phyloP scores from a whole-genome alignment of 1,140 invertebrate species.

The Zaprionus gabonicus region DNA sequence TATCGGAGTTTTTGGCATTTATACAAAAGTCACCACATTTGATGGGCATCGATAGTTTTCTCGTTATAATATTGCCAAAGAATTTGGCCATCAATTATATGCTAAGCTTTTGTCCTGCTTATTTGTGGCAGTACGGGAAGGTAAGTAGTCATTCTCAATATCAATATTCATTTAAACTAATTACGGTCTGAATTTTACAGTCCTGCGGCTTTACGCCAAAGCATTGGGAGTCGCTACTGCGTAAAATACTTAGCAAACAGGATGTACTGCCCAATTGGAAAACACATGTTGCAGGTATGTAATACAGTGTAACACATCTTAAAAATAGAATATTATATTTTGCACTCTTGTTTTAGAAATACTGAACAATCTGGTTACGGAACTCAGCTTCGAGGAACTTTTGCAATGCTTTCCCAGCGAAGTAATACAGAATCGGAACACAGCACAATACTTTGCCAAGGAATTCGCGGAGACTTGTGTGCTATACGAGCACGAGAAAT shows the following conservation, averaged over 20 bases:
- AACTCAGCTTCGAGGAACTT: slow-evolving; percentile 77
- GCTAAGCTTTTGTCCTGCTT: slow-evolving; percentile 75
- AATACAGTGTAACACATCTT: not conserved
- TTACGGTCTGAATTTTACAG: slow-evolving; percentile 35
- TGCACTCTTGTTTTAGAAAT: slow-evolving; percentile 56
- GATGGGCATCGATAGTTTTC: slow-evolving; percentile 79
- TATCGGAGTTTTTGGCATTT: slow-evolving; percentile 79
- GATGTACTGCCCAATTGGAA: slow-evolving; percentile 77
- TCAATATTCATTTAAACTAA: not conserved
- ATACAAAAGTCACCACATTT: slow-evolving; percentile 78
- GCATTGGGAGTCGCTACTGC: slow-evolving; percentile 77
- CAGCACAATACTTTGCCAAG: slow-evolving; percentile 72
- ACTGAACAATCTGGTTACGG: slow-evolving; percentile 74
- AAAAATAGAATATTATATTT: not conserved
- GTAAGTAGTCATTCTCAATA: slow-evolving; percentile 27
- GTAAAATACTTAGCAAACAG: slow-evolving; percentile 78
- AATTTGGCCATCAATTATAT: slow-evolving; percentile 80
- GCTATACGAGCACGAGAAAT: slow-evolving; percentile 67
- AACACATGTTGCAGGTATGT: slow-evolving; percentile 66
- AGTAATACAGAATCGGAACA: slow-evolving; percentile 71
- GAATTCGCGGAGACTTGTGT: slow-evolving; percentile 75
- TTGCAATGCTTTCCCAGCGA: slow-evolving; percentile 81
- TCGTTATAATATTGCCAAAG: slow-evolving; percentile 79
- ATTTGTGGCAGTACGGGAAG: slow-evolving; percentile 81
- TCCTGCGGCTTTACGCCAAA: slow-evolving; percentile 79